phyloP scores from a whole-genome alignment of 1,140 invertebrate species.

The Drosophila pseudoananassae region DNA sequence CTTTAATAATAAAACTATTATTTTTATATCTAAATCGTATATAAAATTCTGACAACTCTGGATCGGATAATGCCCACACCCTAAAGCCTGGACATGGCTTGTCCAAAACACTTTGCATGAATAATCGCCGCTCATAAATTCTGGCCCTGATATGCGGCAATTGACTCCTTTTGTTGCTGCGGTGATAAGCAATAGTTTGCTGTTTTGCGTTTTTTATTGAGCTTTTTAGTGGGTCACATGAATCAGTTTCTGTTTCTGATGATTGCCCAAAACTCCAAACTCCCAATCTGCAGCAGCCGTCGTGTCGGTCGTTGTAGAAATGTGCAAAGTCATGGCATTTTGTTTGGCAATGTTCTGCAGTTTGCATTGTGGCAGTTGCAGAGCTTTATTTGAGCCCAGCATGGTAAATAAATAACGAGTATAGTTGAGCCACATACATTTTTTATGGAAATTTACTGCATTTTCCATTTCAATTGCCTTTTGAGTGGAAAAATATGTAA shows the following conservation, averaged over 20 bases:
- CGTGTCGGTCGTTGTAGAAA: conserved; percentile 20
- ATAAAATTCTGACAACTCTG: neutral
- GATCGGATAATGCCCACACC: conserved; percentile 5
- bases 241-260: conserved; percentile 47
- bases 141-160: conserved; percentile 46
- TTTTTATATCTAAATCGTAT: neutral
- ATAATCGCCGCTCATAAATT: conserved; percentile 66
- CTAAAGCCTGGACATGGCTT: neutral
- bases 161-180: conserved; percentile 49
- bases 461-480: conserved; percentile 76
- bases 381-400: conserved; percentile 49
- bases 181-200: conserved; percentile 39
- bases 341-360: conserved; percentile 13
- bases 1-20: neutral
- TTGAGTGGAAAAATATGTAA: conserved; percentile 80
- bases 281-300: conserved; percentile 14
- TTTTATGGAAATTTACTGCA: conserved; percentile 54
- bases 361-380: conserved; percentile 11
- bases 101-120: conserved; percentile 58
- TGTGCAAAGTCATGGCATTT: conserved; percentile 55
- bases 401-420: conserved; percentile 71
- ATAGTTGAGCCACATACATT: conserved; percentile 29
- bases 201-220: conserved; percentile 17
- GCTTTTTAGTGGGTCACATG: conserved; percentile 66
- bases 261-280: conserved; percentile 40